Conservation (phyloP, 2,888 invertebrate genomes). For the Hyalella azteca region DNA sequence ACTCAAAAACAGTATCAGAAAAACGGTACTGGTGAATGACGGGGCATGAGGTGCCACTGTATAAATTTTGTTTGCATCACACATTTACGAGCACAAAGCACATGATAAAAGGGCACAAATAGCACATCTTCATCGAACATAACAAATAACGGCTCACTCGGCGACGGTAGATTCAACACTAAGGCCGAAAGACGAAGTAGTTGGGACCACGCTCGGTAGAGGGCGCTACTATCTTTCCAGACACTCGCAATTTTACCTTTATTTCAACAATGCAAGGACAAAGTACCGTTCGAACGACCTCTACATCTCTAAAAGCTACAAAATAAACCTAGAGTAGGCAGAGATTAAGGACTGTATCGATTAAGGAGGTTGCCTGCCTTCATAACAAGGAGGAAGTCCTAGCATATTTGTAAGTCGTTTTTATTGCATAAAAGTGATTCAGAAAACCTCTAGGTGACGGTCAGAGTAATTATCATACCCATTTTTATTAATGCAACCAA, state of each 20-base stretch:
- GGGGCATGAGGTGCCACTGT: neutral
- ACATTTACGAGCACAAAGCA: too few species aligned
- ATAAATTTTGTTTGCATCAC: neutral
- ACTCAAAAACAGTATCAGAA: neutral
- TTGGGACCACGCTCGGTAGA: neutral
- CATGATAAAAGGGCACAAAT: neutral
- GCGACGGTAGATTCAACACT: neutral
- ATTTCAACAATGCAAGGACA: constrained; percentile 13
- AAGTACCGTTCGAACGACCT: constrained; percentile 14
- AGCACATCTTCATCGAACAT: neutral
- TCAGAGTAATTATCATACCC: neutral
- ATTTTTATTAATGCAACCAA: too few species aligned
- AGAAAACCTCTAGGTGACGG: neutral
- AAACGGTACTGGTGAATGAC: too few species aligned
- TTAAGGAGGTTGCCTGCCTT: neutral
- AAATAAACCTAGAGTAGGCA: neutral
- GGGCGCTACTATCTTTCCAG: neutral
- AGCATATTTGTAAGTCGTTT: neutral
- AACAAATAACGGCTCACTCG: neutral
- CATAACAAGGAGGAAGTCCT: neutral
- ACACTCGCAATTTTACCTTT: constrained; percentile 7
- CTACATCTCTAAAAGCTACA: neutral
- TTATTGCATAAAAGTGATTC: neutral
- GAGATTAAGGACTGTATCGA: too few species aligned
- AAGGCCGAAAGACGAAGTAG: neutral